These are phyloP conservation scores for Cecidostiba fungosa DNA, from an alignment of 2,888 invertebrate genomes.

Conservation along the genomic window DNA sequence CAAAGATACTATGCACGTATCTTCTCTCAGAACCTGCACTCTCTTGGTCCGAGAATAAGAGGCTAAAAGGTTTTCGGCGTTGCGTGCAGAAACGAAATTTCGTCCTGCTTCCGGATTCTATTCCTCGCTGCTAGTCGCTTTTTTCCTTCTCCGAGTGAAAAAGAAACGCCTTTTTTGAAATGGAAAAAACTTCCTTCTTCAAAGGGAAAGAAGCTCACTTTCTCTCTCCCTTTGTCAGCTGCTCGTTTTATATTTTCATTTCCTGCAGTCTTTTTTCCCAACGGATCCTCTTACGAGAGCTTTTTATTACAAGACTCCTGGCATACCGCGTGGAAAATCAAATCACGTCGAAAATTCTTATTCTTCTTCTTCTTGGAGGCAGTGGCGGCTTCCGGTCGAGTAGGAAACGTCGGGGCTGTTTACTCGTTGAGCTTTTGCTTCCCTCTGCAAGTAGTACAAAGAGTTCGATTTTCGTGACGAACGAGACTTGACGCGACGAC, in stretches of 20 bases:
- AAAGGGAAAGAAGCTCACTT: not conserved
- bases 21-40: not conserved
- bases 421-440: not conserved
- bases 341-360: not conserved
- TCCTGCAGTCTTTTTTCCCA: not conserved
- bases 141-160: not conserved
- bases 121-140: not conserved
- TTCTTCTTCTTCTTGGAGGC: not conserved
- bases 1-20: not conserved
- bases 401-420: not conserved
- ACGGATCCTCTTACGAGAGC: not conserved
- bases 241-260: not conserved
- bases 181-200: not conserved
- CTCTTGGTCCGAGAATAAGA: not conserved
- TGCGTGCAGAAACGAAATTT: not conserved
- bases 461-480: not conserved
- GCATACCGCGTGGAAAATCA: not conserved
- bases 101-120: not conserved
- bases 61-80: constrained; percentile 38
- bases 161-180: not conserved
- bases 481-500: not conserved
- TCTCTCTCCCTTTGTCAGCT: not conserved
- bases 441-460: not conserved
- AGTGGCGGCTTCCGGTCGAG: not conserved
- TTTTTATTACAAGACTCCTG: not conserved